A percentile compares a stretch with the other conserved stretches of the same genome.
phyloP scores from a whole-genome alignment of 2,113 vertebrate species.

The Paramormyrops kingsleyae region DNA sequence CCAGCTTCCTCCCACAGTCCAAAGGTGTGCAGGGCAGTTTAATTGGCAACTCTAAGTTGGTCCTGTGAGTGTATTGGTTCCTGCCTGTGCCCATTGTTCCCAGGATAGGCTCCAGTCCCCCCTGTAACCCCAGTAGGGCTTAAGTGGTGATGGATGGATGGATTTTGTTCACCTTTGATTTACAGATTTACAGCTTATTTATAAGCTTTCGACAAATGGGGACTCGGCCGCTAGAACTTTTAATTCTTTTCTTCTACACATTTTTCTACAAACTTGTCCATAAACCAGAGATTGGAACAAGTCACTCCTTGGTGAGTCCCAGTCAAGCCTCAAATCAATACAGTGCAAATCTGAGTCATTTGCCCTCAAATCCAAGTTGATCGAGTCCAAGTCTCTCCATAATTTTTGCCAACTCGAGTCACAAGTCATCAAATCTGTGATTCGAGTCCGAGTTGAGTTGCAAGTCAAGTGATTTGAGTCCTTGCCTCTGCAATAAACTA shows the following conservation, averaged over 20 bases:
- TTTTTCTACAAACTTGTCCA: neutral
- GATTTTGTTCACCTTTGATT: neutral
- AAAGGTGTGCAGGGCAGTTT: too few species aligned
- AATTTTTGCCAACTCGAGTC: neutral
- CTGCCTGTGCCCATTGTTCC: too few species aligned
- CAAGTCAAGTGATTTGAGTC: neutral
- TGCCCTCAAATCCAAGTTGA: neutral
- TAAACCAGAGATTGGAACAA: neutral
- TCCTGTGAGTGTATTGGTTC: too few species aligned
- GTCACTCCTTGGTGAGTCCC: neutral
- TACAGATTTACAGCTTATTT: too few species aligned
- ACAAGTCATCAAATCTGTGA: neutral
- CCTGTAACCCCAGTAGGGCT: too few species aligned
- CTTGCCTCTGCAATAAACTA: neutral
- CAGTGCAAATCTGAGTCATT: neutral
- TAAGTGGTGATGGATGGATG: too few species aligned
- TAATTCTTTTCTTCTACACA: neutral
- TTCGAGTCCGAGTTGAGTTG: neutral
- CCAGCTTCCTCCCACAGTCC: too few species aligned
- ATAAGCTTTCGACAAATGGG: neutral
- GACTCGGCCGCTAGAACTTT: neutral
- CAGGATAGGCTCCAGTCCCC: too few species aligned
- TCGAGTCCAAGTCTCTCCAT: neutral
- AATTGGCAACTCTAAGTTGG: too few species aligned
- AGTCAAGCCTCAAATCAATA: neutral